Evolutionary conservation across 2,888 invertebrate species (phyloP), one percentile per base, ranked within the genome.

Genomic region (Chrysolina oricalcia): DNA sequence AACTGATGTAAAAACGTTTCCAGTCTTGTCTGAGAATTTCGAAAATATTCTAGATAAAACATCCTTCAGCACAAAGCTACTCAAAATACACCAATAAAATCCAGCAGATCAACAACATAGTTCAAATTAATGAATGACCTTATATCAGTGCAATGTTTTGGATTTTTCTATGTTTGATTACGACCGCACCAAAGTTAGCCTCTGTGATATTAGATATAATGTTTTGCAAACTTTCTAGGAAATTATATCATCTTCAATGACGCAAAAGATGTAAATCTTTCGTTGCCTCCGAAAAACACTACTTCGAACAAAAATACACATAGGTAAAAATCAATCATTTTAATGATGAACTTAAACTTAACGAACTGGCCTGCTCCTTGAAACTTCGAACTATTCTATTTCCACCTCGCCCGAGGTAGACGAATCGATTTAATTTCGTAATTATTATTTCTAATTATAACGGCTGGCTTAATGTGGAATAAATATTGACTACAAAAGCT

Each of bases 381-480:
- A 59, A 35, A 59, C 35, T 59, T 35, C 35, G 27, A 10, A 27
- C 59, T 23, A 35, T 23, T 59, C 59, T 59, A 59, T 59, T 59
- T 59, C 11, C 59, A 59, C 59, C 35, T 59, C 59, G n/a, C 13
- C 27, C 35, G n/a, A 59, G 59, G 27, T 59, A 59, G 23, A 23
- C 59, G n/a, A 35, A 27, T 59, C 59, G 59, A 59, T 59, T 66
- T 21, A 46, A 66, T 65, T 65, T 21, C 21, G 41, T 65, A 65
- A 65, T 66, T 66, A 43, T 46, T 19, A 10, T 43, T 66, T 50
- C 66, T 43, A 41, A 66, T 66, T 50, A 66, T 66, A 66, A 66
- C 66, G 11, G 27, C 66, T 4, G n/a, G n/a, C 35, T 27, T 59
- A 15, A 10, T 59, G 35, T 23, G 6, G 35, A 5, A 15, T 59